phyloP scores from a whole-genome alignment of 1,140 invertebrate species.

The Euborellia annulipes region DNA sequence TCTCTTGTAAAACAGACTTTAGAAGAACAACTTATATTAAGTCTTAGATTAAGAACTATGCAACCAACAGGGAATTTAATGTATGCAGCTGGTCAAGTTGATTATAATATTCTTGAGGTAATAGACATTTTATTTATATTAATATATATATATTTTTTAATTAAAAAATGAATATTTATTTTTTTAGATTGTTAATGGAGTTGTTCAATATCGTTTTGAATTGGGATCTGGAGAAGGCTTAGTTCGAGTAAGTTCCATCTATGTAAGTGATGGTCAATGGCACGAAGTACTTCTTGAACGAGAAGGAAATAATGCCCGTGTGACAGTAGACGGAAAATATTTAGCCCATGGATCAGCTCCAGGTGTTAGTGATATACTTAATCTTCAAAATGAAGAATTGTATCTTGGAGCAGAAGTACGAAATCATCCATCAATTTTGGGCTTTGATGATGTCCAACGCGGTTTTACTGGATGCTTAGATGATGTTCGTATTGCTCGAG shows the following conservation, averaged over 20 bases:
- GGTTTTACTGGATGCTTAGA: constrained; percentile 87
- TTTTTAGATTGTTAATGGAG: constrained; percentile 52
- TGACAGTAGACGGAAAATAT: constrained; percentile 64
- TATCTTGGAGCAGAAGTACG: constrained; percentile 69
- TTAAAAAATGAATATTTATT: constrained; percentile 10
- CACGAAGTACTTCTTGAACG: constrained; percentile 72
- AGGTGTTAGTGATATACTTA: constrained; percentile 66
- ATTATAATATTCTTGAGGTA: constrained; percentile 80
- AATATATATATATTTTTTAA: background rate
- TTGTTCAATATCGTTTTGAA: constrained; percentile 76
- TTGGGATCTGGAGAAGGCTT: constrained; percentile 82
- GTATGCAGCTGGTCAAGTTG: constrained; percentile 68
- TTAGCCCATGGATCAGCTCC: constrained; percentile 63
- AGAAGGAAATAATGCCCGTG: constrained; percentile 54
- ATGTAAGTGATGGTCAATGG: constrained; percentile 78
- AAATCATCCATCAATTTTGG: constrained; percentile 47
- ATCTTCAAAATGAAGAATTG: constrained; percentile 68
- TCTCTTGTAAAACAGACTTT: constrained; percentile 39
- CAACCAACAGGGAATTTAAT: constrained; percentile 74
- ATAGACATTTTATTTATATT: background rate
- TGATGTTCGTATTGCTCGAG: constrained; percentile 63
- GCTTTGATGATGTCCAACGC: constrained; percentile 54
- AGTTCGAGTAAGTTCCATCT: constrained; percentile 52
- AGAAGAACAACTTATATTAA: constrained; percentile 64
- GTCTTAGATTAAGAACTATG: constrained; percentile 65